Conservation (phyloP, 2,888 invertebrate species). For the Lochmaea capreae region DNA sequence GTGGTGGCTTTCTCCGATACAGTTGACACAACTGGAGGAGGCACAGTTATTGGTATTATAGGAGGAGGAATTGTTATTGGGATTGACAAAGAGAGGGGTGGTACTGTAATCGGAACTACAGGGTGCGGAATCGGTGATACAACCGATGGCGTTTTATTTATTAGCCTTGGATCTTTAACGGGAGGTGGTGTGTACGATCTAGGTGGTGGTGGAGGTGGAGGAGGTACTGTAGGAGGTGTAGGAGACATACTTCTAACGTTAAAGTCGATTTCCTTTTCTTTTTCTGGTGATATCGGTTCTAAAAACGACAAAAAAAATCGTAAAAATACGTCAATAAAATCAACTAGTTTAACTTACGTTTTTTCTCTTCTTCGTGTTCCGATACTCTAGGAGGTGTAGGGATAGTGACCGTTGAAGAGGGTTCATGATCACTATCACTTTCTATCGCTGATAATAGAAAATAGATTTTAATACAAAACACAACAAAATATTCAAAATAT, state of each 20-base stretch:
- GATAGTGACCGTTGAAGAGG: constrained; percentile 81
- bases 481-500: neutral
- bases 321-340: neutral
- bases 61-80: constrained; percentile 39
- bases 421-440: constrained; percentile 81
- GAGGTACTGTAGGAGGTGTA: constrained; percentile 42
- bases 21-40: constrained; percentile 6
- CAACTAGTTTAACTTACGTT: constrained; percentile 24
- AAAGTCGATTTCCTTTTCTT: constrained; percentile 45
- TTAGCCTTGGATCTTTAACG: constrained; percentile 57
- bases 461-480: neutral
- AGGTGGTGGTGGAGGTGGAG: constrained; percentile 40
- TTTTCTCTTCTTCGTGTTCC: constrained; percentile 59
- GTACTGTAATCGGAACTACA: constrained; percentile 36
- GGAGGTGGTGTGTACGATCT: constrained; percentile 67
- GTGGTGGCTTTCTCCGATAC: neutral
- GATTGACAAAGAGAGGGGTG: constrained; percentile 30
- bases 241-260: constrained; percentile 53
- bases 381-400: constrained; percentile 68
- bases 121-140: constrained; percentile 37
- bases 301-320: constrained; percentile 1
- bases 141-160: constrained; percentile 47
- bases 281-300: constrained; percentile 40
- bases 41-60: constrained; percentile 18
- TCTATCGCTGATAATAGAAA: constrained; percentile 61